Percentiles rank a stretch among this genome's conserved stretches.
Evolutionary conservation across 2,888 invertebrate genomes (phyloP).

Genomic region (Altica lythri): DNA sequence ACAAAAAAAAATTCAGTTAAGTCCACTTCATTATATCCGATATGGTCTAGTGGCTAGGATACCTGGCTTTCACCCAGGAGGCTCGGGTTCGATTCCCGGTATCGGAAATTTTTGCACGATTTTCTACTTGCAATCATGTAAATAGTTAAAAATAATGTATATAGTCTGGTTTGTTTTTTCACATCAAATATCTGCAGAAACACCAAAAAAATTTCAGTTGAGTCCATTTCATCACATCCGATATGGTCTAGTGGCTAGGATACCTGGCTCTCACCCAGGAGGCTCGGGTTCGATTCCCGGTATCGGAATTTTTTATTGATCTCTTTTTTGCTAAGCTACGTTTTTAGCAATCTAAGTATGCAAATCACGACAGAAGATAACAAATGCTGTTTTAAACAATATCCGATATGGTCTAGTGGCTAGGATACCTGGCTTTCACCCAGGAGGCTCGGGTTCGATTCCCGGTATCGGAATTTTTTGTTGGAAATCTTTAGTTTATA

Average conservation of each 20-base stretch:
- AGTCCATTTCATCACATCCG: too few species aligned
- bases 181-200: too few species aligned
- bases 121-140: not conserved
- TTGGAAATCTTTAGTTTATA: too few species aligned
- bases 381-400: too few species aligned
- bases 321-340: too few species aligned
- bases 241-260: constrained; percentile 69
- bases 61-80: constrained; percentile 76
- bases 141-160: too few species aligned
- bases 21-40: constrained; percentile 37
- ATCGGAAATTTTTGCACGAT: constrained; percentile 59
- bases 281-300: constrained; percentile 77
- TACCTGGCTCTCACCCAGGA: constrained; percentile 76
- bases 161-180: too few species aligned
- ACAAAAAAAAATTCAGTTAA: too few species aligned
- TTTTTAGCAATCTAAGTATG: too few species aligned
- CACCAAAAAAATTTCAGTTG: too few species aligned
- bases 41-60: constrained; percentile 70
- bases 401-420: constrained; percentile 64
- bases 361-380: too few species aligned
- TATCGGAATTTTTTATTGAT: constrained; percentile 64
- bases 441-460: constrained; percentile 77
- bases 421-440: constrained; percentile 76
- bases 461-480: constrained; percentile 67
- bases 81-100: constrained; percentile 77